Base-by-base conservation (phyloP, 2,888 invertebrate species). In the Hybos culiciformis region DNA sequence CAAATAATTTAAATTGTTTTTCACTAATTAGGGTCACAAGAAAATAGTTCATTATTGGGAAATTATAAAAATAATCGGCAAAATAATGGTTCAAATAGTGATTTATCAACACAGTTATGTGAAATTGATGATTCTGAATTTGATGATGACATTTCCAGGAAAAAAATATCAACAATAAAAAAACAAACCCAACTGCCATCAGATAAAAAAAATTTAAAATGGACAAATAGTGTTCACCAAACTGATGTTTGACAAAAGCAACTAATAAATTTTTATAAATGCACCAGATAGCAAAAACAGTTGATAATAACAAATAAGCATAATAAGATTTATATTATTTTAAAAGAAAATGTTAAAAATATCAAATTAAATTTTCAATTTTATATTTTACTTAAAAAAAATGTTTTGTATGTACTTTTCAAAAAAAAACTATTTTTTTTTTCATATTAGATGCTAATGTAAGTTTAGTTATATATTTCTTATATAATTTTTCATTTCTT, bases 71-170 rank as follows among this genome's bases (percentile, higher is more conserved):
- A 20, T 36, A 18, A 20, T 36, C 36, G 20, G 3, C 8, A 36
- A n/a, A 78, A 76, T 36, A 74, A 73, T 49, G 70, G 66, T 49
- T 88, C 88, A 54, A 80, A 81, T 63, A 88, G 91, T 67, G 87
- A 88, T 68, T 71, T 88, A 53, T 91, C 91, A 41, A 80, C 84
- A 41, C 80, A 82, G 62, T 73, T 92, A 50, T 92, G 92, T 72
- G 92, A 92, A 71, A 88, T 93, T 58, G 91, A 91, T 67, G 86
- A 86, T 67, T 83, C 84, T 37, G 86, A 86, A 62, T 78, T 75
- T 56, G 83, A 84, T 65, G 64, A 65, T 14, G 37, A 47, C 21
- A 23, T 31, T 19, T 32, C 43, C 24, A 12, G 40, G 31, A 43
- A 17, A 23, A 33, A 34, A 31, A 14, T n/a, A 21, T 4, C 17